These are phyloP conservation scores for Spodoptera littoralis DNA, from an alignment of 2,888 invertebrate species.

Conservation along the genomic window DNA sequence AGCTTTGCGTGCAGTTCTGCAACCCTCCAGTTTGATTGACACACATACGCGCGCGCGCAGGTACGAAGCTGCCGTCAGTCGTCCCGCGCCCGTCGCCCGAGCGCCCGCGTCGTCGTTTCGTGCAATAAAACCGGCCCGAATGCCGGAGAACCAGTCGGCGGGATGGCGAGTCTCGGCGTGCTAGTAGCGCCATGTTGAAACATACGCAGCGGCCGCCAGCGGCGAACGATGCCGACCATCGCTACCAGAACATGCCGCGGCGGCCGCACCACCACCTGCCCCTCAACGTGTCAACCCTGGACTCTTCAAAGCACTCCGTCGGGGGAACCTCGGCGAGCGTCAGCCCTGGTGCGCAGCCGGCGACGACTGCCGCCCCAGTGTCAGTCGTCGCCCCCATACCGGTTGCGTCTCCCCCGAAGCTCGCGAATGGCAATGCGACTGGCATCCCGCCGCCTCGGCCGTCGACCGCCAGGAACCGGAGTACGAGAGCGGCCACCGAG, in stretches of 20 bases:
- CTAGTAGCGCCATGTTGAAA: constrained; percentile 91
- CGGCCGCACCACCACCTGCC: constrained; percentile 90
- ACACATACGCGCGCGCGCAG: constrained; percentile 78
- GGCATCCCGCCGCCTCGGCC: constrained; percentile 80
- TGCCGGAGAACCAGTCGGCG: constrained; percentile 82
- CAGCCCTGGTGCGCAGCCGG: constrained; percentile 87
- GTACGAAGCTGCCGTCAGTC: constrained; percentile 71
- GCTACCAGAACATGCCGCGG: constrained; percentile 89
- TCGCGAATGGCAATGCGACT: constrained; percentile 88
- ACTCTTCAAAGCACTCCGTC: constrained; percentile 90
- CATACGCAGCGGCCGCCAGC: constrained; percentile 90
- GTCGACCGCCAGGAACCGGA: constrained; percentile 73
- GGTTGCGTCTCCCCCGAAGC: constrained; percentile 81
- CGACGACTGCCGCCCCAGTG: constrained; percentile 63
- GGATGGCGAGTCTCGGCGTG: constrained; percentile 81
- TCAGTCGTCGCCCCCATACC: constrained; percentile 74
- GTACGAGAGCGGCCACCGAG: constrained; percentile 81
- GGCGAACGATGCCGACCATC: constrained; percentile 87
- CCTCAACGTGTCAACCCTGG: constrained; percentile 91
- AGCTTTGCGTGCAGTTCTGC: constrained; percentile 50
- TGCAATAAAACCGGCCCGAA: constrained; percentile 70
- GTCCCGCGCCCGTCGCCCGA: constrained; percentile 71
- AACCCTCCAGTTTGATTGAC: constrained; percentile 78
- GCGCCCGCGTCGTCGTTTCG: constrained; percentile 66
- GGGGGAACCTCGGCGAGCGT: constrained; percentile 88